Conservation (phyloP, 2,888 invertebrate species). For the Theodoxus fluviatilis region DNA sequence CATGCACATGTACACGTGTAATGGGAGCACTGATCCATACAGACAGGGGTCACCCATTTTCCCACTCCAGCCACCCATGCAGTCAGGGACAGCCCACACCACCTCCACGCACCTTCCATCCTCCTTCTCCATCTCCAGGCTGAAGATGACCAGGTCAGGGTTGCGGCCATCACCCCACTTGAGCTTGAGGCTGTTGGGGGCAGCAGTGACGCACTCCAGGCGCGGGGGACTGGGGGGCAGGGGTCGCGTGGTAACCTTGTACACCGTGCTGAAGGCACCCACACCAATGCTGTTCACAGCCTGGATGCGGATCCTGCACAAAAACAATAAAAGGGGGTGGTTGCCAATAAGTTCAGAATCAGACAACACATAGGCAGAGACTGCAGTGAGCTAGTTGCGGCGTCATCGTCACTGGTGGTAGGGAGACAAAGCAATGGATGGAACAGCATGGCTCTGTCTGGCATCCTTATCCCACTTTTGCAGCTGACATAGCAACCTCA, state of each 20-base stretch:
- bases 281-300: constrained; percentile 84
- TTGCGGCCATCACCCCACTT: constrained; percentile 82
- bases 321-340: too few relatives aligned
- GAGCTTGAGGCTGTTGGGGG: constrained; percentile 80
- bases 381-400: not conserved
- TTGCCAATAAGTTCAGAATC: not conserved
- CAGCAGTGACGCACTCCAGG: constrained; percentile 74
- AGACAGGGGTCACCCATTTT: too few relatives aligned
- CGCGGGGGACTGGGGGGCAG: constrained; percentile 83
- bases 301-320: constrained; percentile 79
- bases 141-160: constrained; percentile 79
- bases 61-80: too few relatives aligned
- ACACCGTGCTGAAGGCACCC: constrained; percentile 77
- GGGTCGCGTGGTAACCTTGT: constrained; percentile 78
- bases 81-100: too few relatives aligned
- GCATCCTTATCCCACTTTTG: not conserved
- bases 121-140: constrained; percentile 78
- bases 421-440: not conserved
- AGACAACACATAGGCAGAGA: not conserved
- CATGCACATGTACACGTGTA: too few relatives aligned
- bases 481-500: not conserved
- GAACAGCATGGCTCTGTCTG: not conserved
- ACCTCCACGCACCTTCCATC: constrained; percentile 59
- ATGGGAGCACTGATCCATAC: too few relatives aligned
- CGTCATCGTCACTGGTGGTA: not conserved